Conservation (phyloP, 2,888 invertebrate species). For the Tolmerus cingulatus region DNA sequence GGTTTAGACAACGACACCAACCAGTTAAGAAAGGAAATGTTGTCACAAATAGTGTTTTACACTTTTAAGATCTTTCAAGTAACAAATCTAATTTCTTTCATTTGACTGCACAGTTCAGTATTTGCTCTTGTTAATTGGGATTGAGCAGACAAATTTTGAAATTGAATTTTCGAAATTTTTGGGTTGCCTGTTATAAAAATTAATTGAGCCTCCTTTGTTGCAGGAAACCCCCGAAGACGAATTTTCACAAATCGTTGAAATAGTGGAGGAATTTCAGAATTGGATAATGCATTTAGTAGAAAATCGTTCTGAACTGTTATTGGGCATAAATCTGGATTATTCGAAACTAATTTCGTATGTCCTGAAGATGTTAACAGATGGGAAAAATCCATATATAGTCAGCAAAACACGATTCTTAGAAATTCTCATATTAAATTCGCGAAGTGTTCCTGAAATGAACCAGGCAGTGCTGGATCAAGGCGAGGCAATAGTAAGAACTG, state of each 20-base stretch:
- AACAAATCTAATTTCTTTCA: neutral
- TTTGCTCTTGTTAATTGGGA: neutral
- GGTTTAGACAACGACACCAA: conserved; percentile 65
- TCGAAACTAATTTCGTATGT: conserved; percentile 60
- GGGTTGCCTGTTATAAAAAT: neutral
- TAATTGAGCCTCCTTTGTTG: neutral
- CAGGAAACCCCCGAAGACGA: conserved; percentile 58
- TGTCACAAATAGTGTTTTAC: conserved; percentile 64
- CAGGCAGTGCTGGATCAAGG: conserved; percentile 58
- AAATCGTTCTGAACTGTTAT: conserved; percentile 66
- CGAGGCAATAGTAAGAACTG: conserved; percentile 58
- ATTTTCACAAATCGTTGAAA: conserved; percentile 62
- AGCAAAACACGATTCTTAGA: conserved; percentile 60
- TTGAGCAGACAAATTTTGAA: neutral
- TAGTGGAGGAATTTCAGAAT: conserved; percentile 61
- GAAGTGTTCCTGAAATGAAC: conserved; percentile 59
- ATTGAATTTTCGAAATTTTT: neutral
- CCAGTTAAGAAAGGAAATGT: conserved; percentile 64
- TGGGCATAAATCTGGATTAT: conserved; percentile 66
- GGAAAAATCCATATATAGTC: conserved; percentile 54
- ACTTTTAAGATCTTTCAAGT: conserved; percentile 61
- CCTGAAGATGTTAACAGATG: conserved; percentile 59
- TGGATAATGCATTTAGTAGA: conserved; percentile 61
- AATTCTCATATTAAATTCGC: conserved; percentile 61
- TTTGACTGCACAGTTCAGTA: neutral